Conservation (phyloP, 2,888 invertebrate species). For the Acleris laterana region DNA sequence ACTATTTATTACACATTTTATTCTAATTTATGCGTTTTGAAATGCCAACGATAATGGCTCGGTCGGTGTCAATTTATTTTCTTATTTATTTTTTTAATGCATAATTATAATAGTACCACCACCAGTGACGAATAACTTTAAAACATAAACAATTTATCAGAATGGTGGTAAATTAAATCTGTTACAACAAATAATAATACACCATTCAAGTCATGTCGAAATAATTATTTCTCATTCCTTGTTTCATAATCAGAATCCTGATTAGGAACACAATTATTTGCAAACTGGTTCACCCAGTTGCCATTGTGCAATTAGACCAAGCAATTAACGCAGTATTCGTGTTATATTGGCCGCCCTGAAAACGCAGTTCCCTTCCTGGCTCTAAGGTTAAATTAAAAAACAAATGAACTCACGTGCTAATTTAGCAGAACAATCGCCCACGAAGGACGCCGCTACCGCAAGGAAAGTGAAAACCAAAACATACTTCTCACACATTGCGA, state of each 20-base stretch:
- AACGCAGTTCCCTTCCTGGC: slow-evolving; percentile 28
- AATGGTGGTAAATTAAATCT: not conserved
- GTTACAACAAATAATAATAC: slow-evolving; percentile 17
- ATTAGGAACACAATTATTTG: slow-evolving; percentile 18
- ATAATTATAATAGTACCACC: too few species aligned
- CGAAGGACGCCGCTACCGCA: slow-evolving; percentile 55
- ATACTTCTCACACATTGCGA: slow-evolving; percentile 69
- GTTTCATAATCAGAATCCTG: slow-evolving; percentile 26
- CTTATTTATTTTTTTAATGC: too few species aligned
- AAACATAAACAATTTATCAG: not conserved
- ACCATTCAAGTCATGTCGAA: slow-evolving; percentile 28
- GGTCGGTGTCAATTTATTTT: too few species aligned
- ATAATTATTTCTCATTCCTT: slow-evolving; percentile 34
- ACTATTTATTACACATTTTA: too few species aligned
- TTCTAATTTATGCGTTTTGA: too few species aligned
- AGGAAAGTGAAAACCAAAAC: slow-evolving; percentile 61
- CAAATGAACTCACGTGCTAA: slow-evolving; percentile 70
- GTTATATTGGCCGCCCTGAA: slow-evolving; percentile 31
- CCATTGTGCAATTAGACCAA: slow-evolving; percentile 23
- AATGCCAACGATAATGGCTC: too few species aligned
- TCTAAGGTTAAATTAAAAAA: slow-evolving; percentile 33
- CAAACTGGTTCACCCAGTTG: slow-evolving; percentile 16
- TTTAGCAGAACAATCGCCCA: slow-evolving; percentile 59
- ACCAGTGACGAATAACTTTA: not conserved
- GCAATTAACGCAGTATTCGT: slow-evolving; percentile 16